These are phyloP conservation scores for Phalera bucephala DNA, from an alignment of 2,888 invertebrate species.

Conservation along the genomic window DNA sequence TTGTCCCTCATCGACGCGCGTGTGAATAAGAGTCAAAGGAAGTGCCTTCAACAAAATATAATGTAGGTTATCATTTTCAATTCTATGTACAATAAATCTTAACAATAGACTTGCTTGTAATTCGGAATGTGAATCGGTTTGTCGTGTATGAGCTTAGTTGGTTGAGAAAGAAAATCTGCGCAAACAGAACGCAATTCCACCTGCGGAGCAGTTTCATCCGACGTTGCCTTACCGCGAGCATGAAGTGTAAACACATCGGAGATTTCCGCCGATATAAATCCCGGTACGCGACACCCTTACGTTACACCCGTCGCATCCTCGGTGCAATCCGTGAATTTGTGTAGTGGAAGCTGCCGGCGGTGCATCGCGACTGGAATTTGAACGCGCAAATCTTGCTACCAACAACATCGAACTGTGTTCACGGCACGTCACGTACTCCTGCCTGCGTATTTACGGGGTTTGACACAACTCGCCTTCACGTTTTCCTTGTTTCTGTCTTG, in stretches of 20 bases:
- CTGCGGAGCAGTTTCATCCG: slow-evolving; percentile 57
- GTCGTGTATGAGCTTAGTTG: slow-evolving; percentile 43
- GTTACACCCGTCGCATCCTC: slow-evolving; percentile 57
- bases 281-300: slow-evolving; percentile 63
- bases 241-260: slow-evolving; percentile 68
- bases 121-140: slow-evolving; percentile 39
- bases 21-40: background rate
- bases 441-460: slow-evolving; percentile 31
- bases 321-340: slow-evolving; percentile 69
- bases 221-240: slow-evolving; percentile 48
- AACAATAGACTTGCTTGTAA: slow-evolving; percentile 24
- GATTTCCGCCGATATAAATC: slow-evolving; percentile 75
- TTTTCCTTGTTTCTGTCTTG: slow-evolving; percentile 25
- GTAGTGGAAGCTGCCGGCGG: slow-evolving; percentile 55
- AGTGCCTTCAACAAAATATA: background rate
- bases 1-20: background rate
- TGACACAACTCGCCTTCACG: slow-evolving; percentile 31
- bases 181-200: slow-evolving; percentile 52
- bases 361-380: slow-evolving; percentile 61
- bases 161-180: slow-evolving; percentile 45
- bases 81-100: slow-evolving; percentile 7
- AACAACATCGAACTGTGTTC: slow-evolving; percentile 27
- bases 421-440: slow-evolving; percentile 28
- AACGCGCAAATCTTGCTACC: slow-evolving; percentile 54
- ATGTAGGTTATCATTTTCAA: slow-evolving; percentile 8